Evolutionary conservation across 2,113 vertebrate genomes (phyloP), one percentile per base, ranked within the genome.

Genomic region (Ptychochromis oligacanthus): DNA sequence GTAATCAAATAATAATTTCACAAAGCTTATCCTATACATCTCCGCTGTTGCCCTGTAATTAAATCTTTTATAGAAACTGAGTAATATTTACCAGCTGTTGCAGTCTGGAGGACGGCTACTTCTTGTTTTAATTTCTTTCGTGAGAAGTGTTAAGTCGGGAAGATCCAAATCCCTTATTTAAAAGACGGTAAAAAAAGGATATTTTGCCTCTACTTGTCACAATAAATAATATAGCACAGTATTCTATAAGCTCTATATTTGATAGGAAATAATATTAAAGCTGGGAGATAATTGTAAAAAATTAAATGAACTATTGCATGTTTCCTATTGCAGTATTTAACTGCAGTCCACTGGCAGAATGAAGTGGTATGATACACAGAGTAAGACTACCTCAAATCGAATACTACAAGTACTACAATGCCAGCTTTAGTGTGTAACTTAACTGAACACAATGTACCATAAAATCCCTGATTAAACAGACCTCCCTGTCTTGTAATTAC

Each of bases 401-500:
- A n/a, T n/a, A n/a, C n/a, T n/a, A 46, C 20, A 28, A 31, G 4
- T 12, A 20, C 24, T 7, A 3, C 65, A 7, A 6, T 14, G 46
- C 46, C 46, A 52, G 43, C 65, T 52, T 70, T 70, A 7, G 17
- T 11, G 1, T 72, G 26, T 15, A 38, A 59, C 14, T 14, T 61
- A 64, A 77, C 36, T 61, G 46, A 26, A 56, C 10, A 62, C 9
- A 2, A 12, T 61, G 55, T 31, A 61, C 24, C 22, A 65, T 78
- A 65, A 57, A 84, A 59, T 6, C 54, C 17, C 18, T 6, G 60
- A 55, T 83, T 75, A 59, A 43, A 56, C 43, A 14, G 24, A 65
- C 59, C 56, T 52, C 17, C 6, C 26, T 11, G 22, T 79, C 20
- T 76, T 83, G 58, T 87, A 62, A 80, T 87, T 80, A 78, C 59